phyloP scores from a whole-genome alignment of 2,888 invertebrate genomes.

The Drosophila melanosoma region DNA sequence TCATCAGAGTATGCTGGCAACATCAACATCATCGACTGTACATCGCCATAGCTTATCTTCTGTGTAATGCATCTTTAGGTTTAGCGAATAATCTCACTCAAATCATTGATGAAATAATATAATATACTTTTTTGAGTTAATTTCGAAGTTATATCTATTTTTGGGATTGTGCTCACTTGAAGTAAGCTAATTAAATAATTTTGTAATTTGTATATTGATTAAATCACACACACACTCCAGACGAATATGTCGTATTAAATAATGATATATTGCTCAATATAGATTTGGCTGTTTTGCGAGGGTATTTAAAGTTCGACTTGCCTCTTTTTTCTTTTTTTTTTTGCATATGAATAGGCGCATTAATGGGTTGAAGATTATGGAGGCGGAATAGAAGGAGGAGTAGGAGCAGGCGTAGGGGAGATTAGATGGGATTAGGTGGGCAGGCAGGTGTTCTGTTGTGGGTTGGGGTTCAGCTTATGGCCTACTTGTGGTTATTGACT shows the following conservation, averaged over 20 bases:
- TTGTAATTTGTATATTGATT: neutral
- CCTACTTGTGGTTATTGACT: constrained; percentile 31
- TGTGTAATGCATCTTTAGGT: neutral
- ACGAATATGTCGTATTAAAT: neutral
- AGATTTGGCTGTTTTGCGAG: neutral
- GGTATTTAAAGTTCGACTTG: constrained; percentile 6
- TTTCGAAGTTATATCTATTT: neutral
- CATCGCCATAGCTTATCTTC: neutral
- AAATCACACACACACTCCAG: neutral
- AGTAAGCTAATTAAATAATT: neutral
- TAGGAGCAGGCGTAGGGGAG: neutral
- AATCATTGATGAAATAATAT: neutral
- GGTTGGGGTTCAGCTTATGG: neutral
- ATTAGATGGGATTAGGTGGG: neutral
- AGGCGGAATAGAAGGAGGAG: neutral
- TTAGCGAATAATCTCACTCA: neutral
- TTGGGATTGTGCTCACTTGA: neutral
- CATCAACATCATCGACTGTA: neutral
- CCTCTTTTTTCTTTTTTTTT: neutral
- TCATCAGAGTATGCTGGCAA: neutral
- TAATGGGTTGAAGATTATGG: constrained; percentile 17
- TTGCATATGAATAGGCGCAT: constrained; percentile 29
- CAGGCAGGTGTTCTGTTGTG: neutral
- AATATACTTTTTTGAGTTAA: neutral
- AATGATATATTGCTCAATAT: neutral